A percentile compares a stretch with the other conserved stretches of the same genome.
phyloP scores from a whole-genome alignment of 2,888 invertebrate species.

The Spatulosminthurus flaviceps region DNA sequence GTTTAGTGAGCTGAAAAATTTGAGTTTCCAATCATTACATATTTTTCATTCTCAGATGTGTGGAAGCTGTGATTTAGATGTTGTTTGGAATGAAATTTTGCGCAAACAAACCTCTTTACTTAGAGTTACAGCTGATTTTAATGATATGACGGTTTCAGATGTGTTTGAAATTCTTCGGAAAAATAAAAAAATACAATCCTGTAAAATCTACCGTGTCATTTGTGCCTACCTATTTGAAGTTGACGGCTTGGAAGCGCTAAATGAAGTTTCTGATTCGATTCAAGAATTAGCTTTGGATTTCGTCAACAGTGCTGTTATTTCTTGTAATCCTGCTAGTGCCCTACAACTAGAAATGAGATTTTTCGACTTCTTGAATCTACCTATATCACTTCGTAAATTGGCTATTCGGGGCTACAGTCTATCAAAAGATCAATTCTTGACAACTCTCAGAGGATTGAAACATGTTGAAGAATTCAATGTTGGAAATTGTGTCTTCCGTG shows the following conservation, averaged over 20 bases:
- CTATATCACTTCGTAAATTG: conserved; percentile 39
- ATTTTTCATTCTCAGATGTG: conserved; percentile 33
- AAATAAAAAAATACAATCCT: conserved; percentile 24
- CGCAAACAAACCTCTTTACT: conserved; percentile 32
- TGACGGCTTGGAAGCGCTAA: conserved; percentile 16
- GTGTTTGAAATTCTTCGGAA: conserved; percentile 22
- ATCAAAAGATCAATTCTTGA: conserved; percentile 20
- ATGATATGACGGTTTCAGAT: conserved; percentile 27
- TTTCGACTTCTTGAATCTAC: conserved; percentile 37
- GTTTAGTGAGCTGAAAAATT: conserved; percentile 31
- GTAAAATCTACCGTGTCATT: conserved; percentile 40
- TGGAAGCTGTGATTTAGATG: conserved; percentile 33
- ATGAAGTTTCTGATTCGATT: conserved; percentile 12
- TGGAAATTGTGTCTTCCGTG: conserved; percentile 41
- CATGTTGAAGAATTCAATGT: conserved; percentile 43
- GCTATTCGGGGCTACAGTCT: conserved; percentile 33
- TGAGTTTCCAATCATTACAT: conserved; percentile 43
- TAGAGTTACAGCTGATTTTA: conserved; percentile 27
- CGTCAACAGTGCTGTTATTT: conserved; percentile 36
- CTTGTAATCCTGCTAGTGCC: not conserved
- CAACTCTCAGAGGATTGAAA: conserved; percentile 28
- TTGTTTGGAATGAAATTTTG: conserved; percentile 36
- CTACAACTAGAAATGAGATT: conserved; percentile 22
- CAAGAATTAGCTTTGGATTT: conserved; percentile 41
- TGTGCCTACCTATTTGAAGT: conserved; percentile 28